Evolutionary conservation across 2,113 vertebrate species (phyloP), one percentile per base, ranked within the genome.

Genomic region (Dicaeum eximium): DNA sequence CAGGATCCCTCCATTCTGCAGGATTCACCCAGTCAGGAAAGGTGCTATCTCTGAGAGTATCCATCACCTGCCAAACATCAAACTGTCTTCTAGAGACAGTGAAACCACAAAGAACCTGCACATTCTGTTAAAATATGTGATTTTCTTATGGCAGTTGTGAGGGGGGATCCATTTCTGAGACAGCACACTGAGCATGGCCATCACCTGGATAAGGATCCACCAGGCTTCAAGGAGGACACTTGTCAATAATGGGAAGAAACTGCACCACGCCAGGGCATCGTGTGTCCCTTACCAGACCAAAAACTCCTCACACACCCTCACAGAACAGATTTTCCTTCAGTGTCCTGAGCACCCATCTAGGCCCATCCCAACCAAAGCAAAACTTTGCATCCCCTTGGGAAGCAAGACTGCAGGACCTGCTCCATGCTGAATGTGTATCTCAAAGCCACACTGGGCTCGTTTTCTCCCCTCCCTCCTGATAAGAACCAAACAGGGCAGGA

Each of bases 401-500:
- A 87, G 48, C 48, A 67, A 21, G 31, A 35, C 65, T 60, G 56
- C 47, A 80, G 44, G 51, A 72, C 40, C 66, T 81, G 37, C 64
- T 50, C 54, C n/a, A 11, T 20, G 38, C 28, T 62, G 79, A 90
- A 33, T 10, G 4, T 0, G 0, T 62, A 62, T 44, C 90, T 92
- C 80, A 71, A 53, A 66, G 67, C 60, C 25, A 38, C 56, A 56
- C 50, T 15, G 35, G 65, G 19, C 44, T 44, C 5, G 3, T 57
- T 58, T 28, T n/a, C 50, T 66, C 75, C 60, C 79, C 60, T 92
- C 60, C 48, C 86, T 80, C 72, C 15, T 0, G 62, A 65, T 65
- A 96, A 96, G 84, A 92, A 93, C 64, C 72, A 96, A 96, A 83
- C 92, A 50, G 78, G 66, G 90, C 51, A 79, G 83, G 74, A 77